Evolutionary conservation across 2,888 invertebrate species (phyloP).

Genomic region (Buathra laborator): DNA sequence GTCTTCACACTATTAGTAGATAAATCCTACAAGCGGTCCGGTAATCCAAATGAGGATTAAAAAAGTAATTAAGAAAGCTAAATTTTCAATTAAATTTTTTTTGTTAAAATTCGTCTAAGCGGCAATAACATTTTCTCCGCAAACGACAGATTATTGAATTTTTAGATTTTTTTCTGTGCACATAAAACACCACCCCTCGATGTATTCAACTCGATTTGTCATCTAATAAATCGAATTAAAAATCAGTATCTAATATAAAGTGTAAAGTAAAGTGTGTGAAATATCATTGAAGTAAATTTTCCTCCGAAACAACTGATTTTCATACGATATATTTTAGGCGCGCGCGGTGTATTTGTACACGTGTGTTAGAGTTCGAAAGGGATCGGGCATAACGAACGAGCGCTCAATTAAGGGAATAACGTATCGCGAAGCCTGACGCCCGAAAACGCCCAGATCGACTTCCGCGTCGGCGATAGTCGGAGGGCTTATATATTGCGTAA

Average conservation of each 20-base stretch:
- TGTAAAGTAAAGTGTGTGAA: too few relatives aligned
- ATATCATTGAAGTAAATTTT: too few relatives aligned
- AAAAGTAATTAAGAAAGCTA: conserved; percentile 4
- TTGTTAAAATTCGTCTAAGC: background rate
- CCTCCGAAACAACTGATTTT: background rate
- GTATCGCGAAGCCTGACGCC: conserved; percentile 79
- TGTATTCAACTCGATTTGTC: too few relatives aligned
- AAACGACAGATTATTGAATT: too few relatives aligned
- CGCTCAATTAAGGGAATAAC: conserved; percentile 84
- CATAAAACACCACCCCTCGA: too few relatives aligned
- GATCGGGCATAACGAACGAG: conserved; percentile 70
- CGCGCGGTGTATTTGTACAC: conserved; percentile 3
- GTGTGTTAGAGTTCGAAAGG: conserved; percentile 24
- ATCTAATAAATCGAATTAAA: too few relatives aligned
- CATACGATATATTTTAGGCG: background rate
- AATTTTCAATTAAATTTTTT: conserved; percentile 12
- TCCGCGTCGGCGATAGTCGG: conserved; percentile 67
- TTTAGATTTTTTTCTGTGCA: too few relatives aligned
- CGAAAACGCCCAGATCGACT: conserved; percentile 74
- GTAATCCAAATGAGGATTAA: conserved; percentile 24
- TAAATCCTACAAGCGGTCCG: conserved; percentile 12
- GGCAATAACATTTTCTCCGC: too few relatives aligned
- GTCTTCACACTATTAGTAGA: background rate
- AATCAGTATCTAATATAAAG: too few relatives aligned
- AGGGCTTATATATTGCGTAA: conserved; percentile 39